Evolutionary conservation across 2,888 invertebrate genomes (phyloP).

Genomic region (Cremastinae sp.): DNA sequence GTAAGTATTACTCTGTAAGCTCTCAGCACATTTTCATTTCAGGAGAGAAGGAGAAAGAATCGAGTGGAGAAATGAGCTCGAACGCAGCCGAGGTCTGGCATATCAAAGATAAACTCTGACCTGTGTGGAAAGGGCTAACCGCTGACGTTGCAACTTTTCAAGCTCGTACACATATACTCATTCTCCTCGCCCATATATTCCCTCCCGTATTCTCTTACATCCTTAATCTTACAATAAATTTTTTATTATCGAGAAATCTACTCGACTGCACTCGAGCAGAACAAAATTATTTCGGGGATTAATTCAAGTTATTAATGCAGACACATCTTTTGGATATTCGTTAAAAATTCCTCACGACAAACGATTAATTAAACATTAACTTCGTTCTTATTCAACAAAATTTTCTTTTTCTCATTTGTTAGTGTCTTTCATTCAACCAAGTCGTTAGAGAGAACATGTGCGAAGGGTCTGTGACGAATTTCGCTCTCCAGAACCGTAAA

Average conservation of each 20-base stretch:
- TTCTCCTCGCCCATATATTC: constrained; percentile 14
- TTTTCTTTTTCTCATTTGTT: no score
- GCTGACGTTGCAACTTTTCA: constrained; percentile 60
- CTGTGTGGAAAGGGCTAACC: constrained; percentile 49
- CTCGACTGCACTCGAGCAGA: constrained; percentile 27
- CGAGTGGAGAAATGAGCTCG: constrained; percentile 35
- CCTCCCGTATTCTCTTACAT: constrained; percentile 9
- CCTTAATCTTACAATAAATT: constrained; percentile 49
- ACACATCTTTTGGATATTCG: constrained; percentile 38
- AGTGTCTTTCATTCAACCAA: no score
- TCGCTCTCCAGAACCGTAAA: constrained; percentile 64
- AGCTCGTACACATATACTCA: constrained; percentile 14
- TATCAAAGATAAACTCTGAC: constrained; percentile 55
- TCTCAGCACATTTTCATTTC: constrained; percentile 4
- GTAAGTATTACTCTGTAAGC: no score
- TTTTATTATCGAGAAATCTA: constrained; percentile 58
- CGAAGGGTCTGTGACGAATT: background rate
- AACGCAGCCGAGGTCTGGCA: constrained; percentile 33
- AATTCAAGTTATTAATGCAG: constrained; percentile 55
- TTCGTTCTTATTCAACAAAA: background rate
- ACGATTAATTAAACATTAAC: no score
- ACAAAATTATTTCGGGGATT: constrained; percentile 52
- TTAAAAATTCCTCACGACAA: constrained; percentile 37
- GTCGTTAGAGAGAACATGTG: background rate
- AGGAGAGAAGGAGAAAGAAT: constrained; percentile 22